Evolutionary conservation across 2,797 vertebrate genomes (phyloP).

Genomic region (Spizella passerina): DNA sequence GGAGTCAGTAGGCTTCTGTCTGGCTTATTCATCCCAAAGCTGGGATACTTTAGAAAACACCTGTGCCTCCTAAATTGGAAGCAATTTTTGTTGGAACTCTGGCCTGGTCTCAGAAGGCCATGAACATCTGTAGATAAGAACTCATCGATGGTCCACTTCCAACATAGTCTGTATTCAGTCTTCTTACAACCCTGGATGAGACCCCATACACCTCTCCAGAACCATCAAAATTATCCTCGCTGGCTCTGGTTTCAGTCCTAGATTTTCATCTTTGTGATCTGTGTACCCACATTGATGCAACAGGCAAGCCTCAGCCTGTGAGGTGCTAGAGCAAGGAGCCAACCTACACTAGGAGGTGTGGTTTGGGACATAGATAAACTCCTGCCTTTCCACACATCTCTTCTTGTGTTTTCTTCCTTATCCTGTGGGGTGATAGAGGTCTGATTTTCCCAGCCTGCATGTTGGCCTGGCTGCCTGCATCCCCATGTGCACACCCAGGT

Average conservation of each 20-base stretch:
- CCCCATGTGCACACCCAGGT: background rate
- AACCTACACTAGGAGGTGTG: background rate
- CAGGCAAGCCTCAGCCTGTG: background rate
- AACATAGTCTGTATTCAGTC: background rate
- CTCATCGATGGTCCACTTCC: background rate
- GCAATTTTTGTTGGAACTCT: background rate
- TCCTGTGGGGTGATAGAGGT: background rate
- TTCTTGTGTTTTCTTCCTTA: background rate
- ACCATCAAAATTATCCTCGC: background rate
- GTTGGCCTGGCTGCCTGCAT: background rate
- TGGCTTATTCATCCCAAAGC: background rate
- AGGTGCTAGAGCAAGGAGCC: background rate
- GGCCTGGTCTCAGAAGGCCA: background rate
- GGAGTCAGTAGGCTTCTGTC: background rate
- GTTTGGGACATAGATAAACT: background rate
- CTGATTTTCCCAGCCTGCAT: background rate
- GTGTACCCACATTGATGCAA: fast-evolving
- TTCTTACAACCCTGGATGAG: background rate
- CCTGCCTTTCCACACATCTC: background rate
- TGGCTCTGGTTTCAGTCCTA: background rate
- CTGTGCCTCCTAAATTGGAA: background rate
- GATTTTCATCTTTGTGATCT: background rate
- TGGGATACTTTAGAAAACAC: background rate
- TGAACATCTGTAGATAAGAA: background rate
- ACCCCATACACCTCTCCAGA: background rate